Evolutionary conservation across 2,888 invertebrate genomes (phyloP).

Genomic region (Diaphora mendica): DNA sequence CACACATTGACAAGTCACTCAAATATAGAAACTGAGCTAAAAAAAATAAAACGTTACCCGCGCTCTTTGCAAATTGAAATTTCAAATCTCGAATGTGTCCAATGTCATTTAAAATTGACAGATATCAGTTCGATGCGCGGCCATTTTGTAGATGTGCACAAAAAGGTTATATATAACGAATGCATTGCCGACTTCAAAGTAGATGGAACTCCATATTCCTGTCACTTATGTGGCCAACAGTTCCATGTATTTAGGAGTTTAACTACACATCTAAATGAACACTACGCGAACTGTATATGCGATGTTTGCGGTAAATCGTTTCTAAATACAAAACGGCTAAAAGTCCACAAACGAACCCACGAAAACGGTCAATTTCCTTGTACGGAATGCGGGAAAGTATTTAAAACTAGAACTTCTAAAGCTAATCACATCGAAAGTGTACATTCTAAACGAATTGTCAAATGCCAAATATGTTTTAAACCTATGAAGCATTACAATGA

Average conservation of each 20-base stretch:
- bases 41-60: constrained; percentile 74
- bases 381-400: constrained; percentile 67
- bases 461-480: constrained; percentile 75
- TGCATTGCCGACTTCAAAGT: constrained; percentile 80
- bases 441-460: constrained; percentile 72
- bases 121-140: constrained; percentile 66
- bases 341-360: constrained; percentile 82
- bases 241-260: constrained; percentile 77
- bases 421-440: constrained; percentile 75
- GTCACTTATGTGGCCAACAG: constrained; percentile 70
- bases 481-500: constrained; percentile 81
- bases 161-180: constrained; percentile 72
- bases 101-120: constrained; percentile 66
- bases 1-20: constrained; percentile 64
- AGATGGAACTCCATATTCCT: constrained; percentile 67
- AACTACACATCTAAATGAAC: constrained; percentile 81
- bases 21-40: constrained; percentile 66
- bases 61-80: constrained; percentile 78
- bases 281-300: constrained; percentile 82
- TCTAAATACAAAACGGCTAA: constrained; percentile 78
- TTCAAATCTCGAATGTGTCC: constrained; percentile 71
- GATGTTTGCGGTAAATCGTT: constrained; percentile 83
- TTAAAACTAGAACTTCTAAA: constrained; percentile 72
- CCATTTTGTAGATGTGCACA: constrained; percentile 68
- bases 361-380: constrained; percentile 77